A percentile compares a stretch with the other conserved stretches of the same genome.
These are phyloP conservation scores for Enteromius anoplus DNA, from an alignment of 2,797 vertebrate genomes.

Conservation along the genomic window DNA sequence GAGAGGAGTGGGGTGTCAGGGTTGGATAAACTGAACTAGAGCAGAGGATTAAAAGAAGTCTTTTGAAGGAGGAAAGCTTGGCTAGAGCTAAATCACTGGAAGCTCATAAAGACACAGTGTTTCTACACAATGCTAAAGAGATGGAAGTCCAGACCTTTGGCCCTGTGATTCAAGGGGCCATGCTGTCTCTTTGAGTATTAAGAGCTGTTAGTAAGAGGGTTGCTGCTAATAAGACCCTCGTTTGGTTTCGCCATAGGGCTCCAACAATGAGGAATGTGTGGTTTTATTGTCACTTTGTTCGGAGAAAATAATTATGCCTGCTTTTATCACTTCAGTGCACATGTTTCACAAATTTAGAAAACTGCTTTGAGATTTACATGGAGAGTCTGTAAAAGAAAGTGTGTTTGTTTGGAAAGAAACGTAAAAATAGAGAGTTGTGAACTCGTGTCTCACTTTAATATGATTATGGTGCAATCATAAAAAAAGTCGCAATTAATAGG, in stretches of 20 bases:
- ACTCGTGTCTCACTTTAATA: not conserved
- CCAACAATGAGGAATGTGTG: constrained; percentile 63
- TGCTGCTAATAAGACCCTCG: constrained; percentile 75
- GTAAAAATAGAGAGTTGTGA: not conserved
- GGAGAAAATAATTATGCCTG: constrained; percentile 24
- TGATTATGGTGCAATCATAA: not conserved
- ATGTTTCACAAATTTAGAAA: constrained; percentile 13
- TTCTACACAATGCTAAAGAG: constrained; percentile 71
- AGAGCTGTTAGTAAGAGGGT: constrained; percentile 71
- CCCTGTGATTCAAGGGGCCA: constrained; percentile 64
- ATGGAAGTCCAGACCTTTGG: constrained; percentile 67
- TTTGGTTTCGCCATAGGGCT: constrained; percentile 60
- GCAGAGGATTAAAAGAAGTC: constrained; percentile 61
- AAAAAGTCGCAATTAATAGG: not conserved
- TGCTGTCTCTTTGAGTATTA: constrained; percentile 74
- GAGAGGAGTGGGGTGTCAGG: constrained; percentile 73
- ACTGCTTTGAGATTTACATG: constrained; percentile 11
- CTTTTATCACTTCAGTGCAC: constrained; percentile 34
- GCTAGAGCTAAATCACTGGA: constrained; percentile 65
- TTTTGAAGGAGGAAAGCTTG: constrained; percentile 63
- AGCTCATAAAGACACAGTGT: constrained; percentile 66
- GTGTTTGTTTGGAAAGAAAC: not conserved
- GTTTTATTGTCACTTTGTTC: constrained; percentile 52
- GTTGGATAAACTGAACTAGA: constrained; percentile 73
- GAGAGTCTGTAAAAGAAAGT: not conserved